Percentiles rank a stretch among this genome's conserved stretches.
These are phyloP conservation scores for Gallinago nigripennis DNA, from an alignment of 2,797 vertebrate genomes.

Conservation along the genomic window DNA sequence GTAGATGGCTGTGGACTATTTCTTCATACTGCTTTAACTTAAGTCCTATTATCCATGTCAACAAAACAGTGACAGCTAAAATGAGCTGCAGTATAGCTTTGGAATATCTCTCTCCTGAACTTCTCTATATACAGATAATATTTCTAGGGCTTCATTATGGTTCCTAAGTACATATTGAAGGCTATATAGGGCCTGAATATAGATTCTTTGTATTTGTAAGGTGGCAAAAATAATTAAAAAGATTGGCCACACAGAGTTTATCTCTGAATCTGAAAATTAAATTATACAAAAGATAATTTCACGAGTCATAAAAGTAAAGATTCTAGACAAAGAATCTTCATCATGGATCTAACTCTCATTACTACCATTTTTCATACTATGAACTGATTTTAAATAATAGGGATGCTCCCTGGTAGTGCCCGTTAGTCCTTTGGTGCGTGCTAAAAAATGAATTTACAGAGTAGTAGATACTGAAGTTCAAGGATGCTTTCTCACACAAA, in stretches of 20 bases:
- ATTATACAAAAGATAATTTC: background rate
- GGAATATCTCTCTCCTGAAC: background rate
- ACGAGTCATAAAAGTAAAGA: background rate
- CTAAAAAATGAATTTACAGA: conserved; percentile 4
- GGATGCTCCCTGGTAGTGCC: background rate
- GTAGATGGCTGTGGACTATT: background rate
- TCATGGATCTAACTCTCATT: background rate
- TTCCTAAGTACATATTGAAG: background rate
- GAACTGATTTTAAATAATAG: conserved; percentile 1
- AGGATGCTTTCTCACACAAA: background rate
- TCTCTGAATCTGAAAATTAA: background rate
- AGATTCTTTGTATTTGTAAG: background rate
- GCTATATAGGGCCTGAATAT: background rate
- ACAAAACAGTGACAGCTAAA: background rate
- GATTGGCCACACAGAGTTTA: background rate
- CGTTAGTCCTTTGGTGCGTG: background rate
- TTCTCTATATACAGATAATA: background rate
- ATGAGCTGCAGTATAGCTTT: background rate
- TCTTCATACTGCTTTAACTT: background rate
- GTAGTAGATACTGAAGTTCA: background rate
- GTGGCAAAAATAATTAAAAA: background rate
- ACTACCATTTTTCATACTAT: background rate
- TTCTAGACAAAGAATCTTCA: background rate
- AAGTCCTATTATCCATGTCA: background rate
- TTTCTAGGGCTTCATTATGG: background rate